A percentile compares a stretch with the other conserved stretches of the same genome.
Evolutionary conservation across 2,888 invertebrate species (phyloP).

Genomic region (Acrobasis suavella): DNA sequence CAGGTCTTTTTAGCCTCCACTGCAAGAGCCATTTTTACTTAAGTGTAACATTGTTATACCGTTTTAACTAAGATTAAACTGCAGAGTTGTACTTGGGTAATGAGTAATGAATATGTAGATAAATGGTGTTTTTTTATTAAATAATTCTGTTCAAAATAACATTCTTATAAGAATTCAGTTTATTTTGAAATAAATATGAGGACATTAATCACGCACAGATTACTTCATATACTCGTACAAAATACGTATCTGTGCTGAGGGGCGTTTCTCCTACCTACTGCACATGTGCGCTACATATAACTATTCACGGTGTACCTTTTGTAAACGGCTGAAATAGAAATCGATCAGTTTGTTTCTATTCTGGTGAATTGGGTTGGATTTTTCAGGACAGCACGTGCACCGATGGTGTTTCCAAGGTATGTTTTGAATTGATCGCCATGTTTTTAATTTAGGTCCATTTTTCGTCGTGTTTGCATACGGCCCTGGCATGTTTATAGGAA

Average conservation of each 20-base stretch:
- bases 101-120: no score
- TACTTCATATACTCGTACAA: conserved; percentile 8
- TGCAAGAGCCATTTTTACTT: no score
- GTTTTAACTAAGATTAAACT: no score
- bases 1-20: no score
- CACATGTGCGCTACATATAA: conserved; percentile 66
- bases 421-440: neutral
- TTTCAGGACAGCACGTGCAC: conserved; percentile 32
- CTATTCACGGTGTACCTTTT: conserved; percentile 45
- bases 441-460: conserved; percentile 21
- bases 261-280: conserved; percentile 58
- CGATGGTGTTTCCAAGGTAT: conserved; percentile 25
- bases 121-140: no score
- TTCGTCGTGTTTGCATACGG: conserved; percentile 6
- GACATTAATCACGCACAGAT: no score
- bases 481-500: conserved; percentile 4
- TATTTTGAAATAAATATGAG: no score
- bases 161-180: no score
- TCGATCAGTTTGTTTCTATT: conserved; percentile 66
- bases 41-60: no score
- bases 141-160: no score
- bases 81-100: no score
- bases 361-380: conserved; percentile 55
- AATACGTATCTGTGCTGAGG: conserved; percentile 48
- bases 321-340: conserved; percentile 63